Evolutionary conservation across 1,140 invertebrate genomes (phyloP).

Genomic region (Euwallacea similis): DNA sequence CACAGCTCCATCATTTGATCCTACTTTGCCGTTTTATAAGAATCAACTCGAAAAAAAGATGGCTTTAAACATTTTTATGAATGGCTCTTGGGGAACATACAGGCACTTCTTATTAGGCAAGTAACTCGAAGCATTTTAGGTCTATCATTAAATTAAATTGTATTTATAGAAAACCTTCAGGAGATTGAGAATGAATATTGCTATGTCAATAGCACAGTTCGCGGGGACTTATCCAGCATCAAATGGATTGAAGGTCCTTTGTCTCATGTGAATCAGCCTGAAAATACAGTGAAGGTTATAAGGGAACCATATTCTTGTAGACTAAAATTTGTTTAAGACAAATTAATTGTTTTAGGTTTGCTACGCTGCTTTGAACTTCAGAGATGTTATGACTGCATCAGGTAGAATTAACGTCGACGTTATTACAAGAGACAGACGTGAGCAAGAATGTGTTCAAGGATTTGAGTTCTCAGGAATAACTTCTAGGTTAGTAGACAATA

Average conservation of each 20-base stretch:
- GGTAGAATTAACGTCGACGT: constrained; percentile 70
- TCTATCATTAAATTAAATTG: not conserved
- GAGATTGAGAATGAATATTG: constrained; percentile 64
- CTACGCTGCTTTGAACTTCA: constrained; percentile 74
- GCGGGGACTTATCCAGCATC: constrained; percentile 84
- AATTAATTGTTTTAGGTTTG: constrained; percentile 55
- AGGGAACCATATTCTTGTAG: not conserved
- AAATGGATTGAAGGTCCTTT: constrained; percentile 76
- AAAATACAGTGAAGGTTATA: not conserved
- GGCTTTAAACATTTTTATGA: constrained; percentile 65
- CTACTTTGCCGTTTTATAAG: constrained; percentile 64
- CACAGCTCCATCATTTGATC: constrained; percentile 64
- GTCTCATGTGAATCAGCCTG: not conserved
- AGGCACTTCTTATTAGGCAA: constrained; percentile 43
- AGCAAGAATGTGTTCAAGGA: constrained; percentile 70
- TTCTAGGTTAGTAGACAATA: constrained; percentile 24
- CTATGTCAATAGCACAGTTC: constrained; percentile 74
- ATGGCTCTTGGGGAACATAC: constrained; percentile 68
- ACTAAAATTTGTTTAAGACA: not conserved
- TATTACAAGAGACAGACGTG: constrained; percentile 57
- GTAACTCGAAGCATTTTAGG: not conserved
- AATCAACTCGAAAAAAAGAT: constrained; percentile 64
- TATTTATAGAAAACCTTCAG: constrained; percentile 23
- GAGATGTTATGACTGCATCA: constrained; percentile 77
- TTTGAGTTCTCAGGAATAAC: constrained; percentile 70